Conservation (phyloP, 1,140 invertebrate species). For the Rhopalosiphum padi region DNA sequence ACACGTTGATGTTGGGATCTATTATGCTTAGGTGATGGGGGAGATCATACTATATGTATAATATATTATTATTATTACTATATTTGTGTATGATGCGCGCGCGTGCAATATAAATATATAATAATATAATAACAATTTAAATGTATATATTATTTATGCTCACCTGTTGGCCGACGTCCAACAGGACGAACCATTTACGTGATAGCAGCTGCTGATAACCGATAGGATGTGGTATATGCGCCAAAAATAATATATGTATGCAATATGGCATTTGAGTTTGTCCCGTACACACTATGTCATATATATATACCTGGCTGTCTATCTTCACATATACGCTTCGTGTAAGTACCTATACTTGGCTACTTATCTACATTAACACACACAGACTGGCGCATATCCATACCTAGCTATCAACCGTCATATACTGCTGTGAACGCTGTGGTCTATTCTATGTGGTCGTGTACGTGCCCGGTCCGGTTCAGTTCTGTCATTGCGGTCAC, state of each 20-base stretch:
- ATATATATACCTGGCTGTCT: not conserved
- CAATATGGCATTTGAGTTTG: not conserved
- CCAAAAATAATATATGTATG: not conserved
- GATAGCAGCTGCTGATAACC: constrained; percentile 31
- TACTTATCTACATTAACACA: not conserved
- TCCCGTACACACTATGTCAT: not conserved
- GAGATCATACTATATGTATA: not conserved
- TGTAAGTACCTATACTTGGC: not conserved
- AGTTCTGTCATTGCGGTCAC: not conserved
- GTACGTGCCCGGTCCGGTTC: not conserved
- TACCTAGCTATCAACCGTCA: not conserved
- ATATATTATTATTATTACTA: not conserved
- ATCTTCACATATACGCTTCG: not conserved
- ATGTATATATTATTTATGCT: not conserved
- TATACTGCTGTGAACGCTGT: not conserved
- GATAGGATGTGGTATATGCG: not conserved
- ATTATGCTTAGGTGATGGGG: not conserved
- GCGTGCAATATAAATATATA: not conserved
- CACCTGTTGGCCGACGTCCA: not conserved
- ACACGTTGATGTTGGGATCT: not conserved
- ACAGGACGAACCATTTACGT: not conserved
- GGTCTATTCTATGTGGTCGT: not conserved
- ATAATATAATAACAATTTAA: not conserved
- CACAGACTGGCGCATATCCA: not conserved
- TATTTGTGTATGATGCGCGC: not conserved